These are phyloP conservation scores for Argynnis bischoffii DNA, from an alignment of 2,888 invertebrate species.

Conservation along the genomic window DNA sequence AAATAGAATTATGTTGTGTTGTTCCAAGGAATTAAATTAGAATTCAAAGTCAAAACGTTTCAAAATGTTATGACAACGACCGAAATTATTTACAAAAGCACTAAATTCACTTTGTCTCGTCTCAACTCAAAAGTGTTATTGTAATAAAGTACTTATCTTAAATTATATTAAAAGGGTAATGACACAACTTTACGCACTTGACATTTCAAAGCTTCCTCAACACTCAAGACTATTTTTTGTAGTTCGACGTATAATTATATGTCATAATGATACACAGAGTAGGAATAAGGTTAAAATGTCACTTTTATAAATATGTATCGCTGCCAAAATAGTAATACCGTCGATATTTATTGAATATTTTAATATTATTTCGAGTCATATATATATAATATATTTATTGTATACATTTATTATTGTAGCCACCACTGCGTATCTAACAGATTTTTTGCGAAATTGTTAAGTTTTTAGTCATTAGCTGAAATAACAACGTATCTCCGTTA, in stretches of 20 bases:
- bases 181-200: conserved; percentile 19
- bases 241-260: conserved; percentile 15
- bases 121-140: conserved; percentile 10
- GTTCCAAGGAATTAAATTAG: neutral
- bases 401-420: conserved; percentile 9
- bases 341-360: conserved; percentile 1
- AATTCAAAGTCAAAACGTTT: conserved; percentile 14
- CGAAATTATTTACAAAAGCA: conserved; percentile 15
- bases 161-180: conserved; percentile 20
- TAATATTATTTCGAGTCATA: neutral
- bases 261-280: neutral
- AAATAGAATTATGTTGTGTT: neutral
- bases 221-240: conserved; percentile 18
- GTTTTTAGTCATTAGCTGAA: too few species aligned
- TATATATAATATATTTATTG: neutral
- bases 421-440: neutral
- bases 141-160: conserved; percentile 19
- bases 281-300: conserved; percentile 16
- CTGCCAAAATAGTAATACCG: conserved; percentile 2
- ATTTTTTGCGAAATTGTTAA: neutral
- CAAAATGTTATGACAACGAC: conserved; percentile 15
- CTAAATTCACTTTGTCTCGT: conserved; percentile 15
- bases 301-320: conserved; percentile 12
- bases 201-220: conserved; percentile 24
- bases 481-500: too few species aligned